phyloP scores from a whole-genome alignment of 2,888 invertebrate genomes.

The Parapristionchus giblindavisi region DNA sequence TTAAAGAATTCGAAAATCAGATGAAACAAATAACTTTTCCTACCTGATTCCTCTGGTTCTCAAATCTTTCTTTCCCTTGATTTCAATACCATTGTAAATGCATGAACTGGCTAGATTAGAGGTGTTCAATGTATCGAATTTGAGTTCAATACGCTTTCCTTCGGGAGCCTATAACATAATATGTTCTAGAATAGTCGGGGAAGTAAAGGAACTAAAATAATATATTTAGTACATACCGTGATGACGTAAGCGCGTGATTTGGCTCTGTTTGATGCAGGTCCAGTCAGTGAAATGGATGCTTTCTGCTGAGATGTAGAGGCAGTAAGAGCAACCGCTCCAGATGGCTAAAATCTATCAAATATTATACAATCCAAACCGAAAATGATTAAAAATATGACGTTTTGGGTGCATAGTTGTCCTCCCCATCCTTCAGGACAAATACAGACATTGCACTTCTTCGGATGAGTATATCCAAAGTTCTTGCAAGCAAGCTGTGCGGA shows the following conservation, averaged over 20 bases:
- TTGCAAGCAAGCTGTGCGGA: conserved; percentile 21
- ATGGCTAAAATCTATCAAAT: too few species aligned
- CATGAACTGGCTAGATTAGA: conserved; percentile 10
- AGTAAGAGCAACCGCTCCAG: conserved; percentile 16
- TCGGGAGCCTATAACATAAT: conserved; percentile 27
- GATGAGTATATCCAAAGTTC: conserved; percentile 31
- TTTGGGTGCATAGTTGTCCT: conserved; percentile 24
- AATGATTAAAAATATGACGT: not conserved
- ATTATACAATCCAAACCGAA: not conserved
- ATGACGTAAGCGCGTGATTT: conserved; percentile 15
- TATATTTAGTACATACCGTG: conserved; percentile 20
- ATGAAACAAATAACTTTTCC: too few species aligned
- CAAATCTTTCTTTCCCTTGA: conserved; percentile 27
- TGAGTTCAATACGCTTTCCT: conserved; percentile 26
- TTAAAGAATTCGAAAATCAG: too few species aligned
- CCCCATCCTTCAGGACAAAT: conserved; percentile 34
- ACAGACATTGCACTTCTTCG: conserved; percentile 35
- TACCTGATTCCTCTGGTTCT: conserved; percentile 29
- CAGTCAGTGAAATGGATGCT: not conserved
- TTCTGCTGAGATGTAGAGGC: conserved; percentile 4
- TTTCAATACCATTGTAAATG: conserved; percentile 17
- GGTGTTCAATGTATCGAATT: conserved; percentile 8
- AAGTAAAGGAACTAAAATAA: too few species aligned
- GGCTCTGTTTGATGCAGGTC: conserved; percentile 7
- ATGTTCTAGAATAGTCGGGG: too few species aligned